A percentile compares a stretch with the other conserved stretches of the same genome.
Evolutionary conservation across 1,140 invertebrate species (phyloP).

Genomic region (Planococcus citri): DNA sequence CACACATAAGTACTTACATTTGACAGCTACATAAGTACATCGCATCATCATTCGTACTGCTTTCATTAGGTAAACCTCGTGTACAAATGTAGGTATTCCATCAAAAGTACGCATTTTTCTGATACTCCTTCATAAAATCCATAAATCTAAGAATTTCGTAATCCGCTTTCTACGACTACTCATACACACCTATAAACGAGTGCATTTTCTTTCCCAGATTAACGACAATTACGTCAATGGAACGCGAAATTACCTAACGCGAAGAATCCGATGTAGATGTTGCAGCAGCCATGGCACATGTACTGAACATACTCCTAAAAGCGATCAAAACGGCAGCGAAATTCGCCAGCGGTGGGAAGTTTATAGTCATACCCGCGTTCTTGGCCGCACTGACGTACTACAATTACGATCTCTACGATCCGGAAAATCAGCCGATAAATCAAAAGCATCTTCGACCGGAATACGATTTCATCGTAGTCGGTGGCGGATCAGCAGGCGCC

Average conservation of each 20-base stretch:
- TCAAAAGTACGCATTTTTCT: no score
- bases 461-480: constrained; percentile 70
- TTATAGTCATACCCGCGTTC: constrained; percentile 62
- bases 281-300: constrained; percentile 26
- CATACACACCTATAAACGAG: no score
- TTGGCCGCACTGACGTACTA: constrained; percentile 67
- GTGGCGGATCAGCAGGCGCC: constrained; percentile 73
- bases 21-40: no score
- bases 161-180: no score
- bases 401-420: constrained; percentile 73
- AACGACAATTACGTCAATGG: not conserved
- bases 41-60: no score
- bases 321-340: constrained; percentile 55
- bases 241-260: not conserved
- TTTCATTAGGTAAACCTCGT: no score
- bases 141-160: no score
- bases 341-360: constrained; percentile 51
- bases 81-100: no score
- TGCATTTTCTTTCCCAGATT: not conserved
- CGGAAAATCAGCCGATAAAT: constrained; percentile 61
- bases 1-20: no score
- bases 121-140: no score
- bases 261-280: not conserved
- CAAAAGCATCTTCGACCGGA: constrained; percentile 46
- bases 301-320: constrained; percentile 29